Conservation (phyloP, 2,113 vertebrate genomes). For the Ceyx margarethae region DNA sequence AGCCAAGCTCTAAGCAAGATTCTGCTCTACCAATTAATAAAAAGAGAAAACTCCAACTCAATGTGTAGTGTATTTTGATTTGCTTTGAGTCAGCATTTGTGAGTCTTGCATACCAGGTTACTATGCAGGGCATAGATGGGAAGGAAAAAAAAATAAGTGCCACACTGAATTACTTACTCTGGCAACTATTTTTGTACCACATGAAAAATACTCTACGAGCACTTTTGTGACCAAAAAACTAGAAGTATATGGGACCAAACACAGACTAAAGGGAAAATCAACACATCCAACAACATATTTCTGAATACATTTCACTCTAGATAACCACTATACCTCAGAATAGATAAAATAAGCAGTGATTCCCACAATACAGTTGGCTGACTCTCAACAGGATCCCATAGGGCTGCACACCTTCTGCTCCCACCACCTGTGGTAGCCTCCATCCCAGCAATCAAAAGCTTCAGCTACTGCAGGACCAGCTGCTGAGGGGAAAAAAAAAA, state of each 20-base stretch:
- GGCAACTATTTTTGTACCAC: not conserved
- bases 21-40: not conserved
- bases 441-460: accelerated
- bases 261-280: not conserved
- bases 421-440: not conserved
- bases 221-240: not conserved
- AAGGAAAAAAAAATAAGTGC: not conserved
- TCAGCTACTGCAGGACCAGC: not conserved
- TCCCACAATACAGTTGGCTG: not conserved
- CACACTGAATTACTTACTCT: not conserved
- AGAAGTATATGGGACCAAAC: not conserved
- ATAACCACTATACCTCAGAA: not conserved
- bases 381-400: not conserved
- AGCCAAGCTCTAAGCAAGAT: not conserved
- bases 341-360: not conserved
- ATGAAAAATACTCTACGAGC: not conserved
- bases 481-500: not conserved
- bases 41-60: not conserved
- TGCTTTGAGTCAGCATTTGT: not conserved
- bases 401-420: not conserved
- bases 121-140: not conserved
- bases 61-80: not conserved
- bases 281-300: not conserved
- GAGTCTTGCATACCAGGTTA: not conserved
- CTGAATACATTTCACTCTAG: not conserved